A percentile compares a stretch with the other conserved stretches of the same genome.
Conservation (phyloP, 2,797 vertebrate species). For the Lacerta viridis region DNA sequence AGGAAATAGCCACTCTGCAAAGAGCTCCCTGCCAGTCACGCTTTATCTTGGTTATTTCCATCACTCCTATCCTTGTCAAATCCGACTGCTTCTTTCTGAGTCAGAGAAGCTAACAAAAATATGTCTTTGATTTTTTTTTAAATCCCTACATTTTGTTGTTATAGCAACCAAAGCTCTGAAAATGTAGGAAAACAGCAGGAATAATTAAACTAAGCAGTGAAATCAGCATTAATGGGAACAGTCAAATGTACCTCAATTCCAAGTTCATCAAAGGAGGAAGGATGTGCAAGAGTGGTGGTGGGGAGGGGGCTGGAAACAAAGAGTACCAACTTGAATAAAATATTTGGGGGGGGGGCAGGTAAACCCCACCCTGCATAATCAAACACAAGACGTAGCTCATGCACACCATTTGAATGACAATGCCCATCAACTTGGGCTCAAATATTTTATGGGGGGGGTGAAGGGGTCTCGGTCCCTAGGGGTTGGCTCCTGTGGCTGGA, state of each 20-base stretch:
- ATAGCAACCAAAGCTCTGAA: constrained; percentile 76
- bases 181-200: constrained; percentile 74
- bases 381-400: too few species aligned
- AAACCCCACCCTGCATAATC: too few species aligned
- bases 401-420: too few species aligned
- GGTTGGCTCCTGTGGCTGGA: not conserved
- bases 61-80: constrained; percentile 15
- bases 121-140: constrained; percentile 29
- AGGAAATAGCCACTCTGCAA: not conserved
- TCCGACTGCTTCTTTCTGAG: constrained; percentile 30
- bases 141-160: constrained; percentile 72
- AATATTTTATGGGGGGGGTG: too few species aligned
- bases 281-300: not conserved
- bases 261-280: constrained; percentile 17
- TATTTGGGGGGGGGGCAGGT: too few species aligned
- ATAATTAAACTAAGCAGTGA: constrained; percentile 61
- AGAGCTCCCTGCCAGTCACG: constrained; percentile 7
- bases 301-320: not conserved
- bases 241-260: constrained; percentile 17
- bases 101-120: constrained; percentile 35
- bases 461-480: too few species aligned
- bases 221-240: constrained; percentile 45
- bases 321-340: too few species aligned
- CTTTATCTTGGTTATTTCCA: constrained; percentile 24
- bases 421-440: too few species aligned